Percentiles rank a stretch among this genome's conserved stretches.
phyloP scores from a whole-genome alignment of 2,113 vertebrate genomes.

The Rattus rattus region DNA sequence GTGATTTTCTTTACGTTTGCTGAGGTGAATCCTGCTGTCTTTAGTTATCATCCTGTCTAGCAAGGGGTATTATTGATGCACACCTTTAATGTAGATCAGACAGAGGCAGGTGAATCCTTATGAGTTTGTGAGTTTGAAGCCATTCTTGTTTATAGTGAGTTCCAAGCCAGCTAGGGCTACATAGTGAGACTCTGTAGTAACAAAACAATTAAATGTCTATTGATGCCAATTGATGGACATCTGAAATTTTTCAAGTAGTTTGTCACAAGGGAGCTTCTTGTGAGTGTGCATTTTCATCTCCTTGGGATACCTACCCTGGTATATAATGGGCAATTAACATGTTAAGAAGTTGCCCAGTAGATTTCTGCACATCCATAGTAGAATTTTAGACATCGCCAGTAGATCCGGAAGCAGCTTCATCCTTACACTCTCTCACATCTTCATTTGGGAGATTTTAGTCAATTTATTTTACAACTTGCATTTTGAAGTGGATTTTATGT shows the following conservation, averaged over 20 bases:
- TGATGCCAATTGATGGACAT: neutral
- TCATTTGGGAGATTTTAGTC: neutral
- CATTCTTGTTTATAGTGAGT: neutral
- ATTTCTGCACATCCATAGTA: neutral
- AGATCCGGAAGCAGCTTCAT: neutral
- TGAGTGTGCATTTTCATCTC: neutral
- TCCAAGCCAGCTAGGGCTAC: neutral
- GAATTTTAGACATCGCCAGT: neutral
- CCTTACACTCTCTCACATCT: no score
- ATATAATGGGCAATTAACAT: neutral
- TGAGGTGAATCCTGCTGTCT: neutral
- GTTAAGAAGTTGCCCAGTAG: neutral
- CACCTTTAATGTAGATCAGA: neutral
- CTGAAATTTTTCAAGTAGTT: neutral
- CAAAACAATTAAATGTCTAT: neutral
- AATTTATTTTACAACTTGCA: neutral
- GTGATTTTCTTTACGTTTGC: no score
- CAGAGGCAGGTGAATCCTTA: neutral
- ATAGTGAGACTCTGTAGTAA: neutral
- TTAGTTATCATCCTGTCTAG: neutral
- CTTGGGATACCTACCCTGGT: neutral
- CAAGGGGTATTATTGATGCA: neutral
- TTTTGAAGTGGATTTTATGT: neutral
- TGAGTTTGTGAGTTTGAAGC: no score
- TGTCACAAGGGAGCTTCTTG: neutral